Evolutionary conservation across 2,113 vertebrate genomes (phyloP).

Genomic region (Cranoglanis bouderius): DNA sequence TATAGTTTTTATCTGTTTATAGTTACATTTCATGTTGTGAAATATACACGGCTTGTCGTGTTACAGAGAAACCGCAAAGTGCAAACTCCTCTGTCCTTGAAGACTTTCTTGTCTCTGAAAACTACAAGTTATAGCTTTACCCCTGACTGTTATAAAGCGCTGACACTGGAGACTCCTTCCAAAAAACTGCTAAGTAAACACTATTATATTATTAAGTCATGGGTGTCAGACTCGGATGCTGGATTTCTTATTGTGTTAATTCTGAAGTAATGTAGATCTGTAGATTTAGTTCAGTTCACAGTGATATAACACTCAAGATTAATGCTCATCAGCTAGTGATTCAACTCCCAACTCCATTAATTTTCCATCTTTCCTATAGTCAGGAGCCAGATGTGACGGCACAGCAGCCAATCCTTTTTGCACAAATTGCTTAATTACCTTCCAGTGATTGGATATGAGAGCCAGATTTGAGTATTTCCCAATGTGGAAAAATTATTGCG

Average conservation of each 20-base stretch:
- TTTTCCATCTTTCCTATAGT: background rate
- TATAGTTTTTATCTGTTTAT: background rate
- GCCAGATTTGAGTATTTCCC: background rate
- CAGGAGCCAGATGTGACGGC: background rate
- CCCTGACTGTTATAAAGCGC: too few relatives aligned
- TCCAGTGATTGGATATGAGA: background rate
- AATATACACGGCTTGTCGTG: background rate
- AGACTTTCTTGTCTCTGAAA: background rate
- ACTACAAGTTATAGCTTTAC: too few relatives aligned
- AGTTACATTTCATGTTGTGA: background rate
- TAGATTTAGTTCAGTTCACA: background rate
- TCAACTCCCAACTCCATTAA: background rate
- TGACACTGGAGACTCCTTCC: background rate
- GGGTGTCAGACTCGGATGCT: background rate
- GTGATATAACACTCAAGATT: background rate
- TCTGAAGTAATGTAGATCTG: background rate
- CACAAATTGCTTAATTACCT: slow-evolving; percentile 15
- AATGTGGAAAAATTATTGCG: background rate
- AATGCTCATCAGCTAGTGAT: background rate
- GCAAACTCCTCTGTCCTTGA: background rate
- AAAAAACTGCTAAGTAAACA: background rate
- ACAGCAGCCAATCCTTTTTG: background rate
- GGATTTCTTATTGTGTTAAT: background rate
- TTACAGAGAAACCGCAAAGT: background rate
- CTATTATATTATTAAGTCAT: background rate